phyloP scores from a whole-genome alignment of 2,113 vertebrate genomes.

The Danionella cerebrum region DNA sequence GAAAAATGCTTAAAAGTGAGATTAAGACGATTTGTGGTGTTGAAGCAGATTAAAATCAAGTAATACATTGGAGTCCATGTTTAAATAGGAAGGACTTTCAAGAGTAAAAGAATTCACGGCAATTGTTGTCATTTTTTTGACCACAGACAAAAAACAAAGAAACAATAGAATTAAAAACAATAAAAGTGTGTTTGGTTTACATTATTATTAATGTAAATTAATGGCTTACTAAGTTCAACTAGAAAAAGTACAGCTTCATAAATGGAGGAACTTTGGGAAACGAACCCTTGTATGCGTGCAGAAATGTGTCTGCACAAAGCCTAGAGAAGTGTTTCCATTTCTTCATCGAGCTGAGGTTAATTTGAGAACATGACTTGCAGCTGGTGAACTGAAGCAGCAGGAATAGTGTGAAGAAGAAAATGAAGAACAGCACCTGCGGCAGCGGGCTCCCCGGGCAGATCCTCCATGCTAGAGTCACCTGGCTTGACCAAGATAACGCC shows the following conservation, averaged over 20 bases:
- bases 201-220: too few species aligned
- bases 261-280: background rate
- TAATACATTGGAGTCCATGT: too few species aligned
- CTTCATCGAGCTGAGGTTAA: background rate
- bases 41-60: too few species aligned
- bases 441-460: constrained; percentile 36
- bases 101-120: too few species aligned
- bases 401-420: background rate
- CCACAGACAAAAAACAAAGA: too few species aligned
- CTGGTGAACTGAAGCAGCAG: background rate
- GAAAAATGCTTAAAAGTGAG: too few species aligned
- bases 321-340: background rate
- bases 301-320: background rate
- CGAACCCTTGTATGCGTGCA: background rate
- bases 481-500: constrained; percentile 87
- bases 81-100: too few species aligned
- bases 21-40: too few species aligned
- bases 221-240: too few species aligned
- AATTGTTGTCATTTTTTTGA: too few species aligned
- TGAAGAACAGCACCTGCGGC: constrained; percentile 51
- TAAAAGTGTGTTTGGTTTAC: too few species aligned
- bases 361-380: background rate
- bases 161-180: too few species aligned
- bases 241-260: background rate
- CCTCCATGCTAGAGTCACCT: constrained; percentile 41